Conservation (phyloP, 2,113 vertebrate genomes). For the Pseudorasbora parva region DNA sequence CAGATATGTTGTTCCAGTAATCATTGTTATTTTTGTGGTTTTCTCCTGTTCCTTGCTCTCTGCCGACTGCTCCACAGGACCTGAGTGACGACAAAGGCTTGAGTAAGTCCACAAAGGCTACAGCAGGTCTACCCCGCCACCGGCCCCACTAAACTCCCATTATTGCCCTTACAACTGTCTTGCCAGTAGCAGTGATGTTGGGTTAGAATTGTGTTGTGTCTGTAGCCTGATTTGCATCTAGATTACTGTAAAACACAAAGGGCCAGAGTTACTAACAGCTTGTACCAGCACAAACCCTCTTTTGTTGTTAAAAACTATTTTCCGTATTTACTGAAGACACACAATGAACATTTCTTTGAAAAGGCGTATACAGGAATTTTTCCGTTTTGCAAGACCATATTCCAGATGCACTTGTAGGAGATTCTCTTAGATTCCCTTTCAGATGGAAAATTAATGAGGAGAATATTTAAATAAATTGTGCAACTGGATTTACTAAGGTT, state of each 20-base stretch:
- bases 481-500: too few species aligned
- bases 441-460: too few species aligned
- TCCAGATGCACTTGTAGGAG: too few species aligned
- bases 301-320: too few species aligned
- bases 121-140: background rate
- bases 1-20: slow-evolving; percentile 80
- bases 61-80: slow-evolving; percentile 88
- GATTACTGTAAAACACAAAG: background rate
- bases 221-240: background rate
- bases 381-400: too few species aligned
- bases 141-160: slow-evolving; percentile 9
- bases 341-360: too few species aligned
- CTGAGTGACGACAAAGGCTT: slow-evolving; percentile 92
- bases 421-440: too few species aligned
- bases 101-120: slow-evolving; percentile 84
- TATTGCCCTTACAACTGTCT: background rate
- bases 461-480: too few species aligned
- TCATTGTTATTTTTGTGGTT: slow-evolving; percentile 77
- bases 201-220: background rate
- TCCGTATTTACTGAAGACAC: too few species aligned
- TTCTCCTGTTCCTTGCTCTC: slow-evolving; percentile 78
- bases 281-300: too few species aligned
- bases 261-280: too few species aligned
- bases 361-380: too few species aligned
- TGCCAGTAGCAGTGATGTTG: background rate